Percentiles rank a stretch among this genome's conserved stretches.
Evolutionary conservation across 2,888 invertebrate species (phyloP).

Genomic region (Hypomecis punctinalis): DNA sequence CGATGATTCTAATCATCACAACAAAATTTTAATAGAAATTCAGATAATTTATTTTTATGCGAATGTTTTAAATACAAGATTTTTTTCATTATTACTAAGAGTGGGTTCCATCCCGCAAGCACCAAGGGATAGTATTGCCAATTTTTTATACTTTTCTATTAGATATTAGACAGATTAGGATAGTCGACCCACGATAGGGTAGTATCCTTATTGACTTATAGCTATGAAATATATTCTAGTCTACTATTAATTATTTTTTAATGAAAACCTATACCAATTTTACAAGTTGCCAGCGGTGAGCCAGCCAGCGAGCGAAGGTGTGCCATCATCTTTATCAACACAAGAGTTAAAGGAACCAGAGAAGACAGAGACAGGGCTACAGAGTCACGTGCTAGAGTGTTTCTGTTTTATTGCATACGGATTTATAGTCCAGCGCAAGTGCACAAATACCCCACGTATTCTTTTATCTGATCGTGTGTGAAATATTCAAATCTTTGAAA

Average conservation of each 20-base stretch:
- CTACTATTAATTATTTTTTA: background rate
- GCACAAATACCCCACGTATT: constrained; percentile 58
- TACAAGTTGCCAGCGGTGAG: background rate
- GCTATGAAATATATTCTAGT: background rate
- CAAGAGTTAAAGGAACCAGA: background rate
- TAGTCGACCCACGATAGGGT: no score
- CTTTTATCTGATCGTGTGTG: constrained; percentile 46
- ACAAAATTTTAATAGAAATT: background rate
- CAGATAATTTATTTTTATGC: background rate
- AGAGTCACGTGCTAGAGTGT: constrained; percentile 45
- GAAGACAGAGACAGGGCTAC: constrained; percentile 9
- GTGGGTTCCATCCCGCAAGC: background rate
- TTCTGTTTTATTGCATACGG: constrained; percentile 69
- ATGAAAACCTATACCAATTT: background rate
- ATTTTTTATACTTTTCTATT: no score
- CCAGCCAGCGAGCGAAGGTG: no score
- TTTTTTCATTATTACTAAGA: background rate
- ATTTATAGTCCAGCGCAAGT: constrained; percentile 71
- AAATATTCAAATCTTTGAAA: constrained; percentile 33
- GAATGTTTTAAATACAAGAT: no score
- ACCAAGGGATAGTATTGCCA: no score
- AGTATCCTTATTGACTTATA: no score
- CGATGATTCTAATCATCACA: background rate
- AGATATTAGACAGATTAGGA: no score
- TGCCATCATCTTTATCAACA: background rate